Percentiles rank a stretch among this genome's conserved stretches.
Conservation (phyloP, 1,140 invertebrate species). For the Spodoptera litura region DNA sequence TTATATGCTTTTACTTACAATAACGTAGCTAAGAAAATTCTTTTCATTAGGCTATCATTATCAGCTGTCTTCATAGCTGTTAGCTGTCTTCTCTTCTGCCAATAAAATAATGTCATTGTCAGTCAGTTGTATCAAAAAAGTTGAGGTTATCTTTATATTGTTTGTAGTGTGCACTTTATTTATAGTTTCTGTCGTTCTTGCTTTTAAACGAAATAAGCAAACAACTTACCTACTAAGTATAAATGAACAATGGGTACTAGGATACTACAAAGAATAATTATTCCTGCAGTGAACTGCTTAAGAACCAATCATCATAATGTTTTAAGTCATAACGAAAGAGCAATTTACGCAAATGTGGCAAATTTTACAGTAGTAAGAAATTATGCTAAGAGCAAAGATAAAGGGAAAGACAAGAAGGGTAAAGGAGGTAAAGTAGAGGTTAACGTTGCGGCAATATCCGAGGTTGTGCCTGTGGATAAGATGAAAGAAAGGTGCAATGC, state of each 20-base stretch:
- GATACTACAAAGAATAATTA: conserved; percentile 65
- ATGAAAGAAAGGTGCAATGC: conserved; percentile 89
- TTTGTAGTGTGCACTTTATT: neutral
- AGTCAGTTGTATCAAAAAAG: neutral
- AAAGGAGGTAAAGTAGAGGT: conserved; percentile 90
- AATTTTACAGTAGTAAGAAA: conserved; percentile 64
- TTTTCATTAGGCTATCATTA: neutral
- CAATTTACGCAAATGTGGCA: conserved; percentile 54
- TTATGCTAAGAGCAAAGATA: conserved; percentile 87
- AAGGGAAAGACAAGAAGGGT: conserved; percentile 88
- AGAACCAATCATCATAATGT: conserved; percentile 58
- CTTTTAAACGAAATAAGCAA: neutral
- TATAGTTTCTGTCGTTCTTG: too few species aligned
- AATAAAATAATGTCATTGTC: neutral
- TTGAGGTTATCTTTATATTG: neutral
- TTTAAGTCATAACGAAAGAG: conserved; percentile 47
- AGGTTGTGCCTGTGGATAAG: conserved; percentile 90
- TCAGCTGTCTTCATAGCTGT: conserved; percentile 12
- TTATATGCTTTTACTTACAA: too few species aligned
- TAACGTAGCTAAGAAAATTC: too few species aligned
- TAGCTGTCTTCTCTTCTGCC: too few species aligned
- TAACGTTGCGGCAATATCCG: conserved; percentile 89
- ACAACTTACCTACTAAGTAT: neutral
- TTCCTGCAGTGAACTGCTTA: conserved; percentile 61
- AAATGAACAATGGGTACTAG: conserved; percentile 62